Evolutionary conservation across 2,888 invertebrate species (phyloP).

Genomic region (Mythimna impura): DNA sequence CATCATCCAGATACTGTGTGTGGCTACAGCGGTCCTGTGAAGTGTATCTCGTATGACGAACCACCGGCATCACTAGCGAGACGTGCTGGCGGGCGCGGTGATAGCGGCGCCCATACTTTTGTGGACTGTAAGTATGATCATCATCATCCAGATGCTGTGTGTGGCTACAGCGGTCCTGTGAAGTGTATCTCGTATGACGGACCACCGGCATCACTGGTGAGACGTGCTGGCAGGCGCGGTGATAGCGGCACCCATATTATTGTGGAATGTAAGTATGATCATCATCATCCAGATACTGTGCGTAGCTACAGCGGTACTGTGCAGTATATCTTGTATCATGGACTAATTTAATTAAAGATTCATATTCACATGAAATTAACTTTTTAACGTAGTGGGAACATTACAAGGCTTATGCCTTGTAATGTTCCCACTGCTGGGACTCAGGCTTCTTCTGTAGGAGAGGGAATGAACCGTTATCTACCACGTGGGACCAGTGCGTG

Average conservation of each 20-base stretch:
- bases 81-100: conserved; percentile 92
- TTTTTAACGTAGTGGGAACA: too few species aligned
- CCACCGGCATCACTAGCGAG: conserved; percentile 95
- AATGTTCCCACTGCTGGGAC: too few species aligned
- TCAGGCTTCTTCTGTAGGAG: too few species aligned
- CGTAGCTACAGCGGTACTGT: conserved; percentile 59
- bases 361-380: too few species aligned
- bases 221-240: conserved; percentile 92
- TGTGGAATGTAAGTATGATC: conserved; percentile 88
- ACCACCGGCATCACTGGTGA: conserved; percentile 95
- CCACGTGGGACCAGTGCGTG: too few species aligned
- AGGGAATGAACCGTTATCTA: too few species aligned
- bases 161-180: conserved; percentile 59
- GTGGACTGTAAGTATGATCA: conserved; percentile 88
- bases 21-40: conserved; percentile 58
- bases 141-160: conserved; percentile 86
- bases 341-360: too few species aligned
- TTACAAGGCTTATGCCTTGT: too few species aligned
- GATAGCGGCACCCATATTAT: conserved; percentile 89
- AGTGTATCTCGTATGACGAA: conserved; percentile 92
- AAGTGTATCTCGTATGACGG: conserved; percentile 91
- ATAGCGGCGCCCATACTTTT: conserved; percentile 89
- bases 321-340: too few species aligned
- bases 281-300: conserved; percentile 86
- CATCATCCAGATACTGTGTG: conserved; percentile 86